phyloP scores from a whole-genome alignment of 2,113 vertebrate genomes.

The Hypocryptadius cinnamomeus region DNA sequence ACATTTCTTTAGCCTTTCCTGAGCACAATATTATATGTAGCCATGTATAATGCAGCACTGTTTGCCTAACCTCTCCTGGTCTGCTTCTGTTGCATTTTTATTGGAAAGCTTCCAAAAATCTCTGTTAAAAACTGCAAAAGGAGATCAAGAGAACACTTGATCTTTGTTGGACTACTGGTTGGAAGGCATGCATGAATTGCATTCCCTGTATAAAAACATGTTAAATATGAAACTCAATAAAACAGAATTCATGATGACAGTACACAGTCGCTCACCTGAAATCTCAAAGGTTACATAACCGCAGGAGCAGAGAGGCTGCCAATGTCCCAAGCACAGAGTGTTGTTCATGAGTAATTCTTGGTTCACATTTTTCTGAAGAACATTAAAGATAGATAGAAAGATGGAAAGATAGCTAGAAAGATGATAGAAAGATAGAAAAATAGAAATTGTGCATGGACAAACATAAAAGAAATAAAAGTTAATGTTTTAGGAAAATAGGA shows the following conservation, averaged over 20 bases:
- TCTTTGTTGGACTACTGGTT: constrained; percentile 6
- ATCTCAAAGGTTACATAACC: background rate
- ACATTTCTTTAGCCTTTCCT: background rate
- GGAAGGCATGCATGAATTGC: background rate
- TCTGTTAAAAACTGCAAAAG: constrained; percentile 29
- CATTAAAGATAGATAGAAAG: background rate
- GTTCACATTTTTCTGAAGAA: background rate
- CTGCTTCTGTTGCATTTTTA: constrained; percentile 53
- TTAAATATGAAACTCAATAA: background rate
- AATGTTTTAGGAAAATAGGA: background rate
- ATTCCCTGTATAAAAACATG: background rate
- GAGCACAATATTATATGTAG: background rate
- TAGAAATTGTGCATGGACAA: background rate
- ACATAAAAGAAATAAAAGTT: background rate
- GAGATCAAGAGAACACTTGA: constrained; percentile 37
- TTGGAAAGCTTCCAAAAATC: constrained; percentile 38
- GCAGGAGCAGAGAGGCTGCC: background rate
- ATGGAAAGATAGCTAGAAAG: background rate
- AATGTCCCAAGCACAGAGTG: background rate
- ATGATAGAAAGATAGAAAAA: background rate
- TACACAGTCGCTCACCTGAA: background rate
- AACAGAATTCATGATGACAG: background rate
- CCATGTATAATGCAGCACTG: constrained; percentile 15
- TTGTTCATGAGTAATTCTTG: background rate
- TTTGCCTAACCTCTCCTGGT: constrained; percentile 6